Percentiles rank a stretch among this genome's conserved stretches.
Conservation (phyloP, 1,140 invertebrate genomes). For the Aradophagus sp. region DNA sequence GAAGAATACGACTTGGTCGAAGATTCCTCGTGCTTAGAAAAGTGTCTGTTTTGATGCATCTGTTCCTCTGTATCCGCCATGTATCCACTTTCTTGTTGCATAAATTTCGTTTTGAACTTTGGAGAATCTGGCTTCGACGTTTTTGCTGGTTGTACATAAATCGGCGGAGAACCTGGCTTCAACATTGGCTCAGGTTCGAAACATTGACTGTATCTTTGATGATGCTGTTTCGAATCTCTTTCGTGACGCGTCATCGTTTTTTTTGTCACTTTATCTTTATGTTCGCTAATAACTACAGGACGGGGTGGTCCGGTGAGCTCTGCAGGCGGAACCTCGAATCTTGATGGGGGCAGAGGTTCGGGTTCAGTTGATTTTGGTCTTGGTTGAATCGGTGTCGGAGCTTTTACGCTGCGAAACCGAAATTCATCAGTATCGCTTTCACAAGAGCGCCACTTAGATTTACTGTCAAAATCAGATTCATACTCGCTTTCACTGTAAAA, state of each 20-base stretch:
- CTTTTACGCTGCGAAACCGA: constrained; percentile 75
- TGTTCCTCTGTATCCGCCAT: constrained; percentile 83
- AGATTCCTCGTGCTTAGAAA: constrained; percentile 66
- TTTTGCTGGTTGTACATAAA: constrained; percentile 72
- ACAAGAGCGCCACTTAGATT: constrained; percentile 78
- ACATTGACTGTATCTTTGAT: constrained; percentile 60
- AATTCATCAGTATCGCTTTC: constrained; percentile 81
- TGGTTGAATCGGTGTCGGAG: constrained; percentile 69
- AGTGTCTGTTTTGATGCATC: constrained; percentile 56
- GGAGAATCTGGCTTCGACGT: constrained; percentile 76
- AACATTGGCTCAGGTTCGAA: constrained; percentile 61
- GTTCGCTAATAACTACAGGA: constrained; percentile 67
- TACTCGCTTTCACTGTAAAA: constrained; percentile 80
- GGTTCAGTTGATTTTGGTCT: constrained; percentile 77
- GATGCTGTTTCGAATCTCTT: constrained; percentile 61
- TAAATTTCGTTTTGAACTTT: constrained; percentile 75
- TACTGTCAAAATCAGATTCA: constrained; percentile 80
- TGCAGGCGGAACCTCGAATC: constrained; percentile 76
- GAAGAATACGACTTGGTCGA: constrained; percentile 63
- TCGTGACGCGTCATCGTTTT: constrained; percentile 64
- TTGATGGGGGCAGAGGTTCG: constrained; percentile 77
- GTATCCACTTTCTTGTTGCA: constrained; percentile 79
- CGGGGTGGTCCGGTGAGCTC: constrained; percentile 74
- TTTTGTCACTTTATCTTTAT: constrained; percentile 59
- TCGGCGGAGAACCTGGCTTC: constrained; percentile 76